These are phyloP conservation scores for Eira barbara DNA, from an alignment of 2,113 vertebrate species.

Conservation along the genomic window DNA sequence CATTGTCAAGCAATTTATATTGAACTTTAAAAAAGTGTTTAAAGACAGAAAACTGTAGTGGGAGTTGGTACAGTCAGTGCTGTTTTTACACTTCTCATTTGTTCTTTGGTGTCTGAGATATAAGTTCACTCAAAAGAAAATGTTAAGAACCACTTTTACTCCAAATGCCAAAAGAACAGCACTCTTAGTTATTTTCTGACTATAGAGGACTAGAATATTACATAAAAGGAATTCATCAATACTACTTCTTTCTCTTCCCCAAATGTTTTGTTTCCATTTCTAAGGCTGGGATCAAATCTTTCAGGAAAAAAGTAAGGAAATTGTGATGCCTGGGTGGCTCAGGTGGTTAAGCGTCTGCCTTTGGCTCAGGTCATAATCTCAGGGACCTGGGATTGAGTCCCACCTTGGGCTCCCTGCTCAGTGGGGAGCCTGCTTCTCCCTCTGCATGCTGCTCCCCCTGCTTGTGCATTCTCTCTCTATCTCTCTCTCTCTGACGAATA, in stretches of 20 bases:
- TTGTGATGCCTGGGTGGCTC: background rate
- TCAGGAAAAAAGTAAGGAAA: background rate
- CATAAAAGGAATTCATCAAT: background rate
- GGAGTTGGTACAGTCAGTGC: constrained; percentile 37
- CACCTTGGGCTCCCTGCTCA: too few relatives aligned
- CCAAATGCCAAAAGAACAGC: constrained; percentile 31
- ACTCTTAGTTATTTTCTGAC: constrained; percentile 4
- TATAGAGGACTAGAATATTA: constrained; percentile 8
- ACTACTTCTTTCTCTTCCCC: background rate
- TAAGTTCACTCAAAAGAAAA: constrained; percentile 50
- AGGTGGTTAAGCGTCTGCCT: background rate
- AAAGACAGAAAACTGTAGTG: constrained; percentile 58
- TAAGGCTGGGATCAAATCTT: background rate
- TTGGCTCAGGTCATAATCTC: background rate
- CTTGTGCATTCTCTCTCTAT: too few relatives aligned
- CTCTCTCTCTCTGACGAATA: background rate
- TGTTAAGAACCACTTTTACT: background rate
- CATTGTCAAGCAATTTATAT: constrained; percentile 57
- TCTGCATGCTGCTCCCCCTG: too few relatives aligned
- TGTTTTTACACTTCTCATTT: constrained; percentile 44
- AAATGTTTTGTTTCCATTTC: constrained; percentile 32
- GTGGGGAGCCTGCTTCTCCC: too few relatives aligned
- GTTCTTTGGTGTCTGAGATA: constrained; percentile 40
- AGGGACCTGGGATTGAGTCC: too few relatives aligned
- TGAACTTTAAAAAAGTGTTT: constrained; percentile 64